Base-by-base conservation (phyloP, 2,113 vertebrate genomes). In the Kobus ellipsiprymnus region DNA sequence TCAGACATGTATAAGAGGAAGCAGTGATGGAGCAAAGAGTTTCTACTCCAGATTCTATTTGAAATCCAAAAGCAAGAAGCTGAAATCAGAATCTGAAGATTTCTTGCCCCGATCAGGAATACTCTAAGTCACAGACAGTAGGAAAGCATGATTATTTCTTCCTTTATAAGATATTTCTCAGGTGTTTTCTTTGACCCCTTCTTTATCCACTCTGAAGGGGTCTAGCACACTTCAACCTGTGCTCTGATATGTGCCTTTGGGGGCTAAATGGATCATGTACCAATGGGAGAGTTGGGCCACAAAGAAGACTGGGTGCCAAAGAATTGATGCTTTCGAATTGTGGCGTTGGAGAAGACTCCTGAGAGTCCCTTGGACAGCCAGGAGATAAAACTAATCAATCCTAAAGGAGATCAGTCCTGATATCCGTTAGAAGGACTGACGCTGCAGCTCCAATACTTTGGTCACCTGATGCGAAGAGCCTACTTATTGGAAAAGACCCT, bases 131-230 rank as follows among this genome's bases (percentile, higher is more conserved):
- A 1, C n/a, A 29, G 67, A 50, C 1, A 0, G 0, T 7, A 6
- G 25, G 23, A 23, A 29, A 9, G 5, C 1, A 5, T 1, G 2
- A 11, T 78, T 4, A 0, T 0, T 23, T 21, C 50, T 62, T 5
- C 19, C 44, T 59, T 30, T 14, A 4, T 50, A 14, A 78, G 50
- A 54, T 36, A 36, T 7, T 23, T 27, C 81, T 14, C n/a, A 36
- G 3, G 13, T 9, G 52, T 78, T 48, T 40, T 6, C 4, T 9
- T 2, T 27, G 10, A 4, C 48, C 33, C 19, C 40, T 9, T 59
- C 82, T 7, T 4, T 33, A 6, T 15, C 40, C 21, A 0, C 30
- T 48, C 48, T 10, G 33, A 54, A 16, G 16, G 36, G 52, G 48
- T 10, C 12, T 2, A 10, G n/a, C 19, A 40, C 19, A 13, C 23